phyloP scores from a whole-genome alignment of 2,797 vertebrate genomes.

The Clarias platycephalus region DNA sequence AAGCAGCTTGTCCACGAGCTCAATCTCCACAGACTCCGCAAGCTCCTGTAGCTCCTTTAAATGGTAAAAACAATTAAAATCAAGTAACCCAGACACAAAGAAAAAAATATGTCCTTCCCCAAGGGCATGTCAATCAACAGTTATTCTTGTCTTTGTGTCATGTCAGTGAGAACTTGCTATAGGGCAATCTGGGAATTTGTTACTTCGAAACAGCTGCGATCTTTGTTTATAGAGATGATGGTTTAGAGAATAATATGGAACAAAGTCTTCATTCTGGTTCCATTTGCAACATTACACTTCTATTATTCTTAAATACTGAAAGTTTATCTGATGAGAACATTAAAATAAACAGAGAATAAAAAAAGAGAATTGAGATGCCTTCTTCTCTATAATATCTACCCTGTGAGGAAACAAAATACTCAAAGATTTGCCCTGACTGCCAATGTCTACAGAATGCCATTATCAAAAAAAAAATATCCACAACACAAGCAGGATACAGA shows the following conservation, averaged over 20 bases:
- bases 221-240: slow-evolving; percentile 51
- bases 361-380: neutral
- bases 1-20: neutral
- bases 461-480: neutral
- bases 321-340: neutral
- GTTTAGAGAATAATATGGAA: slow-evolving; percentile 13
- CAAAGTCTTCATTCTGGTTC: neutral
- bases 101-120: slow-evolving; percentile 51
- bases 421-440: neutral
- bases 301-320: neutral
- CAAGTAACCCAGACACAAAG: slow-evolving; percentile 25
- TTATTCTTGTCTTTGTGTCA: slow-evolving; percentile 64
- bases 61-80: slow-evolving; percentile 12
- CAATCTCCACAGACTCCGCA: too few species aligned
- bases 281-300: neutral
- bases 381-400: neutral
- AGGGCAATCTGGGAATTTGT: slow-evolving; percentile 57
- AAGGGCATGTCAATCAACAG: slow-evolving; percentile 63
- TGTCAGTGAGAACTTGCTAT: slow-evolving; percentile 60
- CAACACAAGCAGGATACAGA: neutral
- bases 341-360: neutral
- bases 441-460: neutral
- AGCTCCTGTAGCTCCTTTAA: slow-evolving; percentile 17
- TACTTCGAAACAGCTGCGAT: slow-evolving; percentile 70
- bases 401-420: neutral